Percentiles rank a stretch among this genome's conserved stretches.
Conservation (phyloP, 2,797 vertebrate genomes). For the Acestrorhynchus altus region DNA sequence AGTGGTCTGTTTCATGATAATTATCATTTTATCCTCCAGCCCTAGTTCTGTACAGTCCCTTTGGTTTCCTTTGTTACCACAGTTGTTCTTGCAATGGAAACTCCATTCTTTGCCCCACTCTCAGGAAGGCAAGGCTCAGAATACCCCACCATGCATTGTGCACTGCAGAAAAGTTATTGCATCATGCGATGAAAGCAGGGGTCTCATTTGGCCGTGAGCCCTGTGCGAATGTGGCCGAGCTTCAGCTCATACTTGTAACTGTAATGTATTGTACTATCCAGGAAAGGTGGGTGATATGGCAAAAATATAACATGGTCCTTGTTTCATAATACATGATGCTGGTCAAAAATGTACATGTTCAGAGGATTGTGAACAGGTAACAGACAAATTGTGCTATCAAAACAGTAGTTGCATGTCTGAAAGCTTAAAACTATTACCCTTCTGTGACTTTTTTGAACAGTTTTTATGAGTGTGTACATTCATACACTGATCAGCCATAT, state of each 20-base stretch:
- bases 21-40: neutral
- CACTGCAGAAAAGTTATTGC: slow-evolving; percentile 1
- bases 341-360: no score
- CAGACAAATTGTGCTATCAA: no score
- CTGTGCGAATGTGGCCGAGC: slow-evolving; percentile 12
- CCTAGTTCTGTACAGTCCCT: neutral
- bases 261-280: slow-evolving; percentile 26
- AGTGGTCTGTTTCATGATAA: neutral
- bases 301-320: neutral
- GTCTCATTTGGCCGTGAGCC: slow-evolving; percentile 19
- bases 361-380: no score
- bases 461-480: no score
- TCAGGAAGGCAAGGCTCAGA: slow-evolving; percentile 13
- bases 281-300: neutral
- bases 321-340: no score
- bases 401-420: no score
- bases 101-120: slow-evolving; percentile 4
- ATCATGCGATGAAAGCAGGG: slow-evolving; percentile 11
- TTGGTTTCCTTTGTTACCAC: neutral
- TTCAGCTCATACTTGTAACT: slow-evolving; percentile 18
- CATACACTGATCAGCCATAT: no score
- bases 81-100: slow-evolving; percentile 14
- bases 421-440: no score
- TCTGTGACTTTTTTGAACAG: no score
- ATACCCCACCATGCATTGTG: neutral